phyloP scores from a whole-genome alignment of 2,888 invertebrate species.

The Amblyjoppa proteus region DNA sequence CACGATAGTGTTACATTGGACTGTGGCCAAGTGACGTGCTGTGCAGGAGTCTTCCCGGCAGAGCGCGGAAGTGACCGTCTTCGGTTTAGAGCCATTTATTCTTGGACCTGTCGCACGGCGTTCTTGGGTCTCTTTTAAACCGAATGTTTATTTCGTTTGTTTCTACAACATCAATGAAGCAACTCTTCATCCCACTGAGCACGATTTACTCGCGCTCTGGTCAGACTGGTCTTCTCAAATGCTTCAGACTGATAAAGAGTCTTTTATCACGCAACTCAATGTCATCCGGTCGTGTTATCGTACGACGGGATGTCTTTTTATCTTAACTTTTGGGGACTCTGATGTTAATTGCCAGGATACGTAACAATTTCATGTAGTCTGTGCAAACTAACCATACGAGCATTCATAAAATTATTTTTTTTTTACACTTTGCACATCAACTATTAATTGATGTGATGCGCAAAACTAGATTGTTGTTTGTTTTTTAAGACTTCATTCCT shows the following conservation, averaged over 20 bases:
- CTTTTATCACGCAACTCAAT: neutral
- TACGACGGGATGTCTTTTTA: neutral
- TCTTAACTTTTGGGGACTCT: neutral
- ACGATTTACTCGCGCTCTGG: neutral
- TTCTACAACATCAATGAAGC: constrained; percentile 2
- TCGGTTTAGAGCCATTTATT: constrained; percentile 54
- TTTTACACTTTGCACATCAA: neutral
- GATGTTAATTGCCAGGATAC: too few species aligned
- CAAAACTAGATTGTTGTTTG: neutral
- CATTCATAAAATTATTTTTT: neutral
- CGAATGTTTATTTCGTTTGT: neutral
- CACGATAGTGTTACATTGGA: constrained; percentile 68
- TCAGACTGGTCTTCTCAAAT: neutral
- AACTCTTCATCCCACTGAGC: neutral
- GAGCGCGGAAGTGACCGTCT: constrained; percentile 51
- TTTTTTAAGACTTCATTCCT: too few species aligned
- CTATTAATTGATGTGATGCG: neutral
- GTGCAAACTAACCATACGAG: too few species aligned
- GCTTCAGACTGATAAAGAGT: neutral
- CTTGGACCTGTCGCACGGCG: constrained; percentile 19
- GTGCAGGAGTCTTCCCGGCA: constrained; percentile 38
- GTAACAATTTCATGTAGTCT: too few species aligned
- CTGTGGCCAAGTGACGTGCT: constrained; percentile 58
- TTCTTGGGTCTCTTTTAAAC: constrained; percentile 5
- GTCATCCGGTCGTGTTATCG: neutral